A percentile compares a stretch with the other conserved stretches of the same genome.
Evolutionary conservation across 1,140 invertebrate genomes (phyloP).

Genomic region (Subanguina moxae): DNA sequence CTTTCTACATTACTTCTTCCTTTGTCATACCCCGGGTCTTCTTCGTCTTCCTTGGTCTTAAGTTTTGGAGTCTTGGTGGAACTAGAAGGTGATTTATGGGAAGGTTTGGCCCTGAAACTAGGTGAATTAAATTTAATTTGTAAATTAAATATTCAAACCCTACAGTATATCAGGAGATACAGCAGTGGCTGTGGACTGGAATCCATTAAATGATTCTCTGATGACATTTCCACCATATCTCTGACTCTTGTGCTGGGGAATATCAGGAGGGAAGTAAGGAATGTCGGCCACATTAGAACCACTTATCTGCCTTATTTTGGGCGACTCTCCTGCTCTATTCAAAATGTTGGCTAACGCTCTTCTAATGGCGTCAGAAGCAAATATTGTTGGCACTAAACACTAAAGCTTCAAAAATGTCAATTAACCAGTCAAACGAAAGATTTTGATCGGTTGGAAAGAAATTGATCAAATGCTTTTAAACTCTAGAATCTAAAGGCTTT

Average conservation of each 20-base stretch:
- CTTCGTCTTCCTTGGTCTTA: not conserved
- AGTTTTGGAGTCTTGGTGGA: not conserved
- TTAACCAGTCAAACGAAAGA: no score
- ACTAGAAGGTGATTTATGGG: not conserved
- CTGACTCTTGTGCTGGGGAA: not conserved
- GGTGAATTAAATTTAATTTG: not conserved
- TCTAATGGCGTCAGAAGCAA: constrained; percentile 6
- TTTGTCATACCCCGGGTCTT: not conserved
- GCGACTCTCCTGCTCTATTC: not conserved
- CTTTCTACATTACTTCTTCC: not conserved
- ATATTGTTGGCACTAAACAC: constrained; percentile 9
- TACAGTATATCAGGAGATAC: not conserved
- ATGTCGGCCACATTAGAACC: not conserved
- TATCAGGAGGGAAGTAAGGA: not conserved
- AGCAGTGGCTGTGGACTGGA: not conserved
- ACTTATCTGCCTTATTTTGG: not conserved
- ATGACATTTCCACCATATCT: not conserved
- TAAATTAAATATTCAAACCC: not conserved
- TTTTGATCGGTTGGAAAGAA: no score
- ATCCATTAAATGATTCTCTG: not conserved
- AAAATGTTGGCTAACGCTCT: constrained; percentile 8
- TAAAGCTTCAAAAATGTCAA: no score
- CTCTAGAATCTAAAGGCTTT: not conserved
- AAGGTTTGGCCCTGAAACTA: not conserved
- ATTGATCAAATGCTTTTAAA: not conserved